A percentile compares a stretch with the other conserved stretches of the same genome.
Conservation (phyloP, 2,113 vertebrate genomes). For the cattle (Bos taurus) region DNA sequence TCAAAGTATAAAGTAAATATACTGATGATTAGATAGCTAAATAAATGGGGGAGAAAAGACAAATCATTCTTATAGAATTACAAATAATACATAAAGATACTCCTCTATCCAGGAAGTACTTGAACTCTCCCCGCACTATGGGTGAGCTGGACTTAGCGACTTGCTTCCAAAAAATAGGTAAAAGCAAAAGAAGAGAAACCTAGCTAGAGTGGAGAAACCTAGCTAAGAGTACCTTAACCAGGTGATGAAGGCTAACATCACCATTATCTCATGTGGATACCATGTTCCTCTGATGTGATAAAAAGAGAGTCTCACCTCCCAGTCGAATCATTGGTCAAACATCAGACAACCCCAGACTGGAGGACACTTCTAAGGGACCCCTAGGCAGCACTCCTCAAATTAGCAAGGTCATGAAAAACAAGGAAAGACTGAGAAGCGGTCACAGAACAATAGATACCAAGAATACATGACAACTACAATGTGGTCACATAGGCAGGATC, state of each 20-base stretch:
- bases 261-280: not conserved
- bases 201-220: not conserved
- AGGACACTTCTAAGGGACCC: not conserved
- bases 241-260: not conserved
- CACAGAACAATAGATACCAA: not conserved
- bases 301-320: not conserved
- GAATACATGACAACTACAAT: not conserved
- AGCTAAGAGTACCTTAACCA: not conserved
- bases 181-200: not conserved
- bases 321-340: not conserved
- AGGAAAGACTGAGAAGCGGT: not conserved
- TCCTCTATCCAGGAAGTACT: not conserved
- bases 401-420: not conserved
- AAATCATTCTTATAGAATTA: not conserved
- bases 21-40: not conserved
- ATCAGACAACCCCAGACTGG: not conserved
- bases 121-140: not conserved
- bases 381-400: not conserved
- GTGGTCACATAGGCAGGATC: not conserved
- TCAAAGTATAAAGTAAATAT: not conserved
- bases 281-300: not conserved
- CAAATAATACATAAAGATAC: not conserved
- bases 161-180: not conserved
- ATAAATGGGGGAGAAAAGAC: not conserved
- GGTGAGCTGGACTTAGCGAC: not conserved